Base-by-base conservation (phyloP, 2,888 invertebrate species). In the Diaphora mendica region DNA sequence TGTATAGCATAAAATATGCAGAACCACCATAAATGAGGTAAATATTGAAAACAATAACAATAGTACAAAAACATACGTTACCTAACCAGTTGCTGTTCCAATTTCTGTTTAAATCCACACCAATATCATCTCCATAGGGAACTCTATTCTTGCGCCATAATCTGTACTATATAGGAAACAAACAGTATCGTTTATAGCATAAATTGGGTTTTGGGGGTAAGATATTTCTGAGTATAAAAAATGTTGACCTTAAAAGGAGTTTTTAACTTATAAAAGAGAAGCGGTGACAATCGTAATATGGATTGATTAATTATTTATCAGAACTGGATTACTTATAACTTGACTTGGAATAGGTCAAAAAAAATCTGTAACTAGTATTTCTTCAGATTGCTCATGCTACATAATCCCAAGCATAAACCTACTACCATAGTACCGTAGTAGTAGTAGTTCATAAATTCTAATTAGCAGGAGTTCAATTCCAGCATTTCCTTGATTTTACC, bases 71-170 rank as follows among this genome's bases (percentile, higher is more conserved):
- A 39, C 7, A 9, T 26, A 44, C 26, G 15, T 90, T 90, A 96
- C 96, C 89, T 78, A 96, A 95, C 97, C 97, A 97, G 79, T 96
- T 96, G 86, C 95, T 97, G 77, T 96, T 97, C 97, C 97, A 98
- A 89, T 98, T 98, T 77, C 98, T 96, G 88, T 98, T 98, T 0
- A 97, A 96, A 90, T 98, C 98, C 0, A 97, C 96, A 8, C 98
- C 98, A 75, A 90, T 89, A 81, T 97, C 96, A 0, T 70, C 64
- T 17, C 91, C 95, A 71, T 91, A 93, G 71, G 90, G 95, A 71
- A 96, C 92, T 11, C 97, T 87, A 70, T 90, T 97, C 87, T 97
- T 97, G 26, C 97, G 95, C 97, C 97, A 98, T 86, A 97, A 79
- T 74, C 98, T 96, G 78, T 96, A 93, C 97, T 97, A 81, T 17